Percentiles rank a stretch among this genome's conserved stretches.
These are phyloP conservation scores for Halictus quadricinctus DNA, from an alignment of 2,888 invertebrate genomes.

Conservation along the genomic window DNA sequence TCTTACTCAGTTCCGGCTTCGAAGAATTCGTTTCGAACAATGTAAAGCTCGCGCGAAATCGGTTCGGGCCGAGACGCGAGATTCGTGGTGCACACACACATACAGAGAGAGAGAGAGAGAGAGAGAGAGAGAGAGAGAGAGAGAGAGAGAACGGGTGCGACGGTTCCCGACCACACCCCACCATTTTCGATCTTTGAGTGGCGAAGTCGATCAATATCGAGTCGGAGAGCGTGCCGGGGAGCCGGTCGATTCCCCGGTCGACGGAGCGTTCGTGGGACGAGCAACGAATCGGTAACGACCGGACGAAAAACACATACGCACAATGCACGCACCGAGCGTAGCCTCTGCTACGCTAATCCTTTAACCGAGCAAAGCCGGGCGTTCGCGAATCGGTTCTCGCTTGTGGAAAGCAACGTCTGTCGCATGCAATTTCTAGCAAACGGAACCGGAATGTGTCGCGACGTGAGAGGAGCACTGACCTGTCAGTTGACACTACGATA, in stretches of 20 bases:
- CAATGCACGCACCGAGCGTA: not conserved
- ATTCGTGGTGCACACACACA: not conserved
- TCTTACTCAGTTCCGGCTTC: not conserved
- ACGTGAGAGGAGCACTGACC: constrained; percentile 70
- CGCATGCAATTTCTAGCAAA: constrained; percentile 17
- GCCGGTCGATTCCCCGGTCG: not conserved
- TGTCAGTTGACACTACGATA: constrained; percentile 70
- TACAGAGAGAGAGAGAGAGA: no score
- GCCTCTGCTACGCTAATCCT: not conserved
- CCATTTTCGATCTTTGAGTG: constrained; percentile 50
- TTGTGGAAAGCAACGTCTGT: not conserved
- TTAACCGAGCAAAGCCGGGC: not conserved
- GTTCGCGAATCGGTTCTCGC: not conserved
- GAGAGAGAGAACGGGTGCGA: not conserved
- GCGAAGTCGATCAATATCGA: constrained; percentile 48
- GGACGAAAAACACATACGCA: constrained; percentile 14
- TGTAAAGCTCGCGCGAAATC: not conserved
- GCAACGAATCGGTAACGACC: not conserved
- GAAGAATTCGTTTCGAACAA: not conserved
- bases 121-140: no score
- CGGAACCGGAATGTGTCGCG: constrained; percentile 21
- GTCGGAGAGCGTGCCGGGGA: not conserved
- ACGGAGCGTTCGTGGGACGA: not conserved
- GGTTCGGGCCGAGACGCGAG: not conserved
- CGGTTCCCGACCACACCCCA: constrained; percentile 64